Percentiles rank a stretch among this genome's conserved stretches.
These are phyloP conservation scores for Neodon shergylaensis DNA, from an alignment of 2,113 vertebrate genomes.

Conservation along the genomic window DNA sequence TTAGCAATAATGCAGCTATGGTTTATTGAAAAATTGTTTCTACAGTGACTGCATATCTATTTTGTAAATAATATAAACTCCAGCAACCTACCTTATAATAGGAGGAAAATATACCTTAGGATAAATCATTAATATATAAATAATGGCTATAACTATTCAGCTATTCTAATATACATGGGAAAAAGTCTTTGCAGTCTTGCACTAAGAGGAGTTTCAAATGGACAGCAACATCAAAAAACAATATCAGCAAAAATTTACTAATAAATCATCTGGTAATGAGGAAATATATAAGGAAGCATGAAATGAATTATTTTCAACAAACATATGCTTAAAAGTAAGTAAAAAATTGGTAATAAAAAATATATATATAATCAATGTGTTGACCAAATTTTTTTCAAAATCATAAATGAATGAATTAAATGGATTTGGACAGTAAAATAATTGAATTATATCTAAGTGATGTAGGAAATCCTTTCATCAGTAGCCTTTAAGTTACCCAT, in stretches of 20 bases:
- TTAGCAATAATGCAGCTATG: neutral
- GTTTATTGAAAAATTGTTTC: neutral
- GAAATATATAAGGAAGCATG: too few relatives aligned
- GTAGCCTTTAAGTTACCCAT: too few relatives aligned
- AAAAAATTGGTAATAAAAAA: neutral
- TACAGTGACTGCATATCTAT: neutral
- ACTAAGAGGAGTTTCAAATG: neutral
- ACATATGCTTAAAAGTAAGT: neutral
- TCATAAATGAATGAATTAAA: neutral
- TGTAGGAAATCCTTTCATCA: too few relatives aligned
- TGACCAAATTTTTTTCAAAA: neutral
- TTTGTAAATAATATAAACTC: neutral
- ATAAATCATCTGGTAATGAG: neutral
- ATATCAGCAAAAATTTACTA: neutral
- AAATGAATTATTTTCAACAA: neutral
- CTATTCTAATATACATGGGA: neutral
- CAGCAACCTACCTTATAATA: neutral
- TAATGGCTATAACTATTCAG: neutral
- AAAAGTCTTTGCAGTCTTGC: neutral
- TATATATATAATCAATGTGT: neutral
- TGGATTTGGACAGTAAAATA: neutral
- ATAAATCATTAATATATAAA: neutral
- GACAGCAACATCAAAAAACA: neutral
- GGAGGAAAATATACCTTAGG: neutral
- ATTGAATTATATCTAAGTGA: too few relatives aligned